These are phyloP conservation scores for Lasioglossum vierecki DNA, from an alignment of 2,888 invertebrate genomes.

Conservation along the genomic window DNA sequence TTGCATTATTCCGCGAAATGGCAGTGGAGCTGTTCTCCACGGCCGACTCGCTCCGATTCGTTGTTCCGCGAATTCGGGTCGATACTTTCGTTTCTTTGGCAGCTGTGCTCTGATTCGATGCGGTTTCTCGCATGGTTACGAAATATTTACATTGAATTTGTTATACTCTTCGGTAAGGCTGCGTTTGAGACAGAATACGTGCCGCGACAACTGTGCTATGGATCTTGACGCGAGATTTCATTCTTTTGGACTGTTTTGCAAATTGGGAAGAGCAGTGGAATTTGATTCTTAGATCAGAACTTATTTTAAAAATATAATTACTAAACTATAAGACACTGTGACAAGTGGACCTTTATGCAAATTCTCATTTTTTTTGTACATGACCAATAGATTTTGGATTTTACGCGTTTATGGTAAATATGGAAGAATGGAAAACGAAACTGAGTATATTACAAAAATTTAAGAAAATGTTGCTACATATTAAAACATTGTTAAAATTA, in stretches of 20 bases:
- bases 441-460: no score
- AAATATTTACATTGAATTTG: neutral
- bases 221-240: neutral
- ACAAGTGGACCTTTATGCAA: no score
- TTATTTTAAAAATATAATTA: neutral
- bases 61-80: slow-evolving; percentile 30
- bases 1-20: slow-evolving; percentile 36
- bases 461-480: no score
- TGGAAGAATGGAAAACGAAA: no score
- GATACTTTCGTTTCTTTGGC: slow-evolving; percentile 12
- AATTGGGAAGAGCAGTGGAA: neutral
- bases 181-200: neutral
- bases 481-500: no score
- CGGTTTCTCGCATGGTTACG: slow-evolving; percentile 8
- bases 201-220: neutral
- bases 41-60: slow-evolving; percentile 5
- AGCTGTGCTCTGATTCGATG: slow-evolving; percentile 16
- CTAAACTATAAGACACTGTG: no score
- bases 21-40: neutral
- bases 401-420: no score
- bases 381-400: no score
- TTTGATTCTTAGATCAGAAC: neutral
- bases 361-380: no score
- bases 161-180: neutral
- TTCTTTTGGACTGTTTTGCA: neutral